Base-by-base conservation (phyloP, 1,140 invertebrate species). In the Bombus pascuorum region DNA sequence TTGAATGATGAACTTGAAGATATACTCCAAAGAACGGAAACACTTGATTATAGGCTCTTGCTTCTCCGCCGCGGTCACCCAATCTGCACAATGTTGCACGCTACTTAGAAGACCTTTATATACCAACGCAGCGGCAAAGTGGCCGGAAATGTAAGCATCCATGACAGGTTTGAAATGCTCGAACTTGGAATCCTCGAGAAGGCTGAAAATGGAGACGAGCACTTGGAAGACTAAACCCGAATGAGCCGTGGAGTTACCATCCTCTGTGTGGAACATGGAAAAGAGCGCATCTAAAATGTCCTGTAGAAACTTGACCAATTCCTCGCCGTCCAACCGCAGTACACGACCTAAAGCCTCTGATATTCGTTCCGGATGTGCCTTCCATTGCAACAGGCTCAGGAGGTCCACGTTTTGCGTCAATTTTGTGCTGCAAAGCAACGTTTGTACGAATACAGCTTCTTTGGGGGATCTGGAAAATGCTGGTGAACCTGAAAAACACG, bases 241-340 rank as follows among this genome's bases (percentile, higher is more conserved):
- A 93, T 97, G 96, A 1, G 96, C 93, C 53, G 97, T 97, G 2
- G 96, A 98, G 92, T 99, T 98, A 2, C 98, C 98, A 93, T 99
- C 98, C 95, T 98, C 98, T 53, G 98, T 98, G 62, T 98, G 98
- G 93, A 99, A 99, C 96, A 99, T 97, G 28, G 98, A 97, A 93
- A 99, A 99, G 0, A 99, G 94, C 0, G 98, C 98, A 93, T 99
- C 99, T 2, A 99, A 95, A 34, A 99, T 98, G 93, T 99, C 99
- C 93, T 99, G 98, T 4, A 99, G 95, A 95, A 99, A 99, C 95
- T 99, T 99, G 1, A 99, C 98, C n/a, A 99, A 95, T 94, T 99
- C 99, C 93, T 99, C 98, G 32, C 97, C 97, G 90, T 98, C 97
- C 1, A 99, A 93, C 2, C 97, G 96, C 75, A 98, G 94, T 8